Conservation (phyloP, 2,113 vertebrate species). For the Eidolon helvum region DNA sequence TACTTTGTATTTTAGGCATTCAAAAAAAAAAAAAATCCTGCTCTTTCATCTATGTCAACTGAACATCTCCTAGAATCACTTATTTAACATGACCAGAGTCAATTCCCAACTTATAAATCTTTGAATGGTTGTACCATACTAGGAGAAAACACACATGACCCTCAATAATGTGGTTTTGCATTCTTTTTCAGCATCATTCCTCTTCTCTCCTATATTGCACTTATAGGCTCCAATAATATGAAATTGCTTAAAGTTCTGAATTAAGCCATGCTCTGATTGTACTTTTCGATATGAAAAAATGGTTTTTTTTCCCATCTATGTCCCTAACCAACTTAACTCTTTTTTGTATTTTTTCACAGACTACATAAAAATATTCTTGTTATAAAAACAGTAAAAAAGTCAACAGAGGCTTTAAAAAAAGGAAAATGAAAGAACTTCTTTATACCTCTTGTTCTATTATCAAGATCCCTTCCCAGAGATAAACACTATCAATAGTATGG, state of each 20-base stretch:
- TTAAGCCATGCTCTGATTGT: constrained; percentile 9
- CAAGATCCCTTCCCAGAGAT: not conserved
- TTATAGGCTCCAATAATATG: not conserved
- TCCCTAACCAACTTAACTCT: not conserved
- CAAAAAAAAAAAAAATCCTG: constrained; percentile 12
- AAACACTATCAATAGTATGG: not conserved
- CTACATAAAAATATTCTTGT: not conserved
- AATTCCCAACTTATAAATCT: not conserved
- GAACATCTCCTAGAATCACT: not conserved
- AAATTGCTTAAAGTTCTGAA: not conserved
- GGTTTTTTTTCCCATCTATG: not conserved
- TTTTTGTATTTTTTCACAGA: not conserved
- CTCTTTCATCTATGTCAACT: not conserved
- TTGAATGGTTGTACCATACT: not conserved
- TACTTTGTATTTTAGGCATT: not conserved
- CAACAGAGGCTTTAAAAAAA: no score
- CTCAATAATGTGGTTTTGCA: not conserved
- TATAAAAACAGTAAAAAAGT: not conserved
- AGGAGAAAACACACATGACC: not conserved
- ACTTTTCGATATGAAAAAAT: not conserved
- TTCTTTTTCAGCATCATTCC: not conserved
- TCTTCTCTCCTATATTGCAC: not conserved
- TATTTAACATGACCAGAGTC: not conserved
- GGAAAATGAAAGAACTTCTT: no score
- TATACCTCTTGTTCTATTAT: not conserved